Evolutionary conservation across 2,113 vertebrate genomes (phyloP).

Genomic region (Pedionomus torquatus): DNA sequence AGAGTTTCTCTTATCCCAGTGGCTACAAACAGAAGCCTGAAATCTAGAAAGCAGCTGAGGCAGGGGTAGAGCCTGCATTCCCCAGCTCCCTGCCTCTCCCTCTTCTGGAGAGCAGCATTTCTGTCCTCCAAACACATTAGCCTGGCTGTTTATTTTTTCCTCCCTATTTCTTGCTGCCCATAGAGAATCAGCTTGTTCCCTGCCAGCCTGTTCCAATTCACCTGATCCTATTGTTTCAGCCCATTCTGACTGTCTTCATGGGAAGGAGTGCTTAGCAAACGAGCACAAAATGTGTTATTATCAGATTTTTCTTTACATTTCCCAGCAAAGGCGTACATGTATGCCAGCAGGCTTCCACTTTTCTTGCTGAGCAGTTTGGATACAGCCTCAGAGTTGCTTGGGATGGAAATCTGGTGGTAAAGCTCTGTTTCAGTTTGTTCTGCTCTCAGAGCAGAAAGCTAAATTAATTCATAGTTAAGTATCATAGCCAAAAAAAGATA

Average conservation of each 20-base stretch:
- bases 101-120: not conserved
- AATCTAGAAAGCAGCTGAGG: not conserved
- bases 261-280: slow-evolving; percentile 23
- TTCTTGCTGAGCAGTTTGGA: not conserved
- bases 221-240: slow-evolving; percentile 30
- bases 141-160: not conserved
- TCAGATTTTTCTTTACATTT: not conserved
- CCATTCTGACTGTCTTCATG: not conserved
- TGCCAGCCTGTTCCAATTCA: not conserved
- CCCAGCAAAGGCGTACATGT: not conserved
- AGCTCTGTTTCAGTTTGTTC: not conserved
- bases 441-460: not conserved
- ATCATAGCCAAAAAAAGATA: not conserved
- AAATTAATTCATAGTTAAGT: not conserved
- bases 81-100: not conserved
- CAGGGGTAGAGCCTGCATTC: not conserved
- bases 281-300: slow-evolving; percentile 10
- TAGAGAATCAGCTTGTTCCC: not conserved
- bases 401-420: not conserved
- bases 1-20: not conserved
- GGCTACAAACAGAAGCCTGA: not conserved
- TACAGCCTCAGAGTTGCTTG: not conserved
- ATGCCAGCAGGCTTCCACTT: not conserved
- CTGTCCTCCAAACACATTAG: not conserved
- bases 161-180: not conserved